Percentiles rank a stretch among this genome's conserved stretches.
Conservation (phyloP, 2,113 vertebrate species). For the Glaucomys volans region DNA sequence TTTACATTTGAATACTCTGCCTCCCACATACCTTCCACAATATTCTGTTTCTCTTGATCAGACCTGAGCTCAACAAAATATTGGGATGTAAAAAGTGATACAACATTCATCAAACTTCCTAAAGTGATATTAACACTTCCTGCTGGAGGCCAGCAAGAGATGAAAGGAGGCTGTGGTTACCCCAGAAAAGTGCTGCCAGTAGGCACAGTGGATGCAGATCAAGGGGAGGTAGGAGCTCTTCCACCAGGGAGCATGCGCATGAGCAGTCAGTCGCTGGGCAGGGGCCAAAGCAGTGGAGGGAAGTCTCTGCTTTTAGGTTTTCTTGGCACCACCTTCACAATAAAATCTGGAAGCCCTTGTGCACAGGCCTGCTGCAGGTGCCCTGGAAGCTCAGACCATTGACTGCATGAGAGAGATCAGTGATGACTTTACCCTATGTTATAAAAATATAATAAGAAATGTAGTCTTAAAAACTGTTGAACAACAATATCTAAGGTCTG, state of each 20-base stretch:
- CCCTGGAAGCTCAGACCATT: background rate
- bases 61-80: conserved; percentile 59
- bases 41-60: background rate
- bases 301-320: background rate
- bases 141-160: conserved; percentile 8
- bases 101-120: conserved; percentile 55
- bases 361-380: background rate
- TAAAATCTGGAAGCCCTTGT: background rate
- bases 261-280: background rate
- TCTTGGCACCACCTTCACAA: background rate
- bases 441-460: background rate
- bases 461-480: background rate
- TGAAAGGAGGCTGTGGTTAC: background rate
- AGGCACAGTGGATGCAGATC: background rate
- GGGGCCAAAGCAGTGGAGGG: background rate
- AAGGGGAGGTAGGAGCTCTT: background rate
- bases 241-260: background rate
- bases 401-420: background rate
- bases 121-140: conserved; percentile 57
- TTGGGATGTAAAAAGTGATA: conserved; percentile 59
- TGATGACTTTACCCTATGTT: background rate
- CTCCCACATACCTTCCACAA: background rate
- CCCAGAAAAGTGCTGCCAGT: background rate
- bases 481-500: background rate
- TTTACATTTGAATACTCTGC: conserved; percentile 61